A percentile compares a stretch with the other conserved stretches of the same genome.
Conservation (phyloP, 92 coral and sea anemone species). For the Phymanthus crucifer region DNA sequence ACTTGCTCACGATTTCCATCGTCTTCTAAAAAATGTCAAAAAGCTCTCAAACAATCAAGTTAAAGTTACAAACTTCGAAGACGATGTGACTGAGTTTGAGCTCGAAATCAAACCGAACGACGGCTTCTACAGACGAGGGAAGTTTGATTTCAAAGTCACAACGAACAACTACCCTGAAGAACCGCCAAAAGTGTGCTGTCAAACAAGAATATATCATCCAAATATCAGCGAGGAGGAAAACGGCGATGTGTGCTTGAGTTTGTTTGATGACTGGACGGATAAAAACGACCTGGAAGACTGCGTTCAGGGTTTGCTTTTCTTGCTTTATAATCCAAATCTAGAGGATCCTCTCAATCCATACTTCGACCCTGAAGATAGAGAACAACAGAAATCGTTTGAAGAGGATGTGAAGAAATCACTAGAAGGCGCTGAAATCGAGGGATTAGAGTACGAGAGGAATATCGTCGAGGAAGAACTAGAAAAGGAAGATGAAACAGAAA, state of each 20-base stretch:
- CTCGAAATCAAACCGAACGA: slow-evolving; percentile 79
- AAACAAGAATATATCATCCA: slow-evolving; percentile 78
- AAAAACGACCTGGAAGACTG: slow-evolving; percentile 81
- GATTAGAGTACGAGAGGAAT: slow-evolving; percentile 60
- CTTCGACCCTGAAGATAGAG: slow-evolving; percentile 50
- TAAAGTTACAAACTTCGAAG: slow-evolving; percentile 59
- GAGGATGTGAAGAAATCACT: slow-evolving; percentile 66
- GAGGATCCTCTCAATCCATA: slow-evolving; percentile 80
- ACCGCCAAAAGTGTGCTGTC: slow-evolving; percentile 66
- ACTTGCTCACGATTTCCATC: slow-evolving; percentile 76
- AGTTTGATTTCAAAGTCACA: slow-evolving; percentile 59
- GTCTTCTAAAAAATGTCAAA: slow-evolving; percentile 66
- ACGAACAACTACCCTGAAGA: slow-evolving; percentile 55
- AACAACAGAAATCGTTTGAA: slow-evolving; percentile 41
- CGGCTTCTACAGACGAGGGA: slow-evolving; percentile 79
- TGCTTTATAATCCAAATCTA: slow-evolving; percentile 80
- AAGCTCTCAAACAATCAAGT: slow-evolving; percentile 89
- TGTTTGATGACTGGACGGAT: slow-evolving; percentile 86
- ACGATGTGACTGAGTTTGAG: slow-evolving; percentile 59
- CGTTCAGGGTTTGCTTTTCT: slow-evolving; percentile 84
- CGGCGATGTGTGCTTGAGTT: slow-evolving; percentile 77
- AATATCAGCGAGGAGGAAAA: slow-evolving; percentile 53
- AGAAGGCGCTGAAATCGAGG: slow-evolving; percentile 77
- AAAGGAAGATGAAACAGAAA: not conserved
- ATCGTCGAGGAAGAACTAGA: slow-evolving; percentile 45